Evolutionary conservation across 1,140 invertebrate genomes (phyloP), one percentile per base, ranked within the genome.

Genomic region (Periplaneta americana): DNA sequence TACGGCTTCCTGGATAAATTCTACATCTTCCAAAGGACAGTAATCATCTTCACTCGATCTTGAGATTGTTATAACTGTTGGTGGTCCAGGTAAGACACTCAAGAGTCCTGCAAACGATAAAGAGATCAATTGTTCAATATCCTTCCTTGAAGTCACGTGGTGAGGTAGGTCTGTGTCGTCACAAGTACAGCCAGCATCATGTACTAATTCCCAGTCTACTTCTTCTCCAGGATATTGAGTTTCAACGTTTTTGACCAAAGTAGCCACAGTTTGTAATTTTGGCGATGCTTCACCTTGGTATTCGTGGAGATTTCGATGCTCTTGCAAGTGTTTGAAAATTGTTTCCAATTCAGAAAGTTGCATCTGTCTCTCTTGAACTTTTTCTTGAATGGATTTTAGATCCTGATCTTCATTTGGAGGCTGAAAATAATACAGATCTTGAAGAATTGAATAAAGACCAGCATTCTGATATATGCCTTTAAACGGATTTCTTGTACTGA

Each of bases 1-100:
- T 2, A 95, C 92, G 17, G 86, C 85, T 11, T 91, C 88, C 86
- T 96, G 93, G 76, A 96, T 95, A 48, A 88, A 88, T 31, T 94
- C 92, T 36, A 96, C 95, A 85, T 94, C 91, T 84, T 95, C 91
- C 15, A 89, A 85, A 3, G 97, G 96, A 86, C 96, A 97, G 86
- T 97, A 98, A 80, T 97, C 96, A 85, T 98, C 97, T n/a, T 93
- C 90, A 78, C 94, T 94, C 0, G 96, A 97, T 85, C 92, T 33
- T n/a, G 96, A 92, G 79, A 97, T 91, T 0, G 96, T 97, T 11
- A 98, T 91, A 9, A 95, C 88, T 0, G 92, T 92, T 8, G 96
- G 96, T 39, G 89, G 87, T 35, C 86, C 84, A 0, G 93, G 92
- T 3, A 97, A 85, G 37, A 88, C 86, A n/a, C 89, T 85, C 11